Base-by-base conservation (phyloP, 2,888 invertebrate species). In the Tachina fera region DNA sequence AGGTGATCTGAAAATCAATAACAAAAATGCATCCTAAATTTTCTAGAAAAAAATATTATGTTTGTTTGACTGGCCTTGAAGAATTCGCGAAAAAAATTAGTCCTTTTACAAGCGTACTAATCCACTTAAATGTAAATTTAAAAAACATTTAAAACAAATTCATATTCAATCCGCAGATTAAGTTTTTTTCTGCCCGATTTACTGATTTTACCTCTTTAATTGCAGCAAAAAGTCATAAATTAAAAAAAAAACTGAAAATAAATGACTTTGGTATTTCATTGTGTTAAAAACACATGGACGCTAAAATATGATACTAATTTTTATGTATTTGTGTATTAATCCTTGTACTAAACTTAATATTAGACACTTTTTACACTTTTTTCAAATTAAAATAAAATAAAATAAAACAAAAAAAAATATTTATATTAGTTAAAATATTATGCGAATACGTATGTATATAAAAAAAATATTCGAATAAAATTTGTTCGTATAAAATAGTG, bases 171-270 rank as follows among this genome's bases (percentile, higher is more conserved):
- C 0, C 31, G 6, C 6, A 47, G 75, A 85, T 76, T 77, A 51
- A 76, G 80, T 85, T 45, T 76, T 65, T 71, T 79, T 68, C 22
- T 49, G 39, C 19, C 45, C 39, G 39, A 49, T 53, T 84, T 79
- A 79, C 83, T 79, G 79, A 74, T 84, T 68, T 84, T 79, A 84
- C 83, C 83, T 84, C 79, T 84, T 84, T 84, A 84, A 83, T 31
- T 31, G 31, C 6, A 31, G 31, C 31, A 31, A 31, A 31, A 31
- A 31, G 31, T 31, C 31, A 31, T 31, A 31, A 31, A 31, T 31
- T 31, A 31, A 31, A 31, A 31, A n/a, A n/a, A n/a, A n/a, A 31
- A 31, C 31, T 31, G 31, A 31, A 31, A 5, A 31, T 31, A 31
- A 31, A 31, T 6, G 5, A 31, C 31, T 16, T 39, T 51, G 60